Evolutionary conservation across 2,113 vertebrate species (phyloP).

Genomic region (Xenopus laevis): DNA sequence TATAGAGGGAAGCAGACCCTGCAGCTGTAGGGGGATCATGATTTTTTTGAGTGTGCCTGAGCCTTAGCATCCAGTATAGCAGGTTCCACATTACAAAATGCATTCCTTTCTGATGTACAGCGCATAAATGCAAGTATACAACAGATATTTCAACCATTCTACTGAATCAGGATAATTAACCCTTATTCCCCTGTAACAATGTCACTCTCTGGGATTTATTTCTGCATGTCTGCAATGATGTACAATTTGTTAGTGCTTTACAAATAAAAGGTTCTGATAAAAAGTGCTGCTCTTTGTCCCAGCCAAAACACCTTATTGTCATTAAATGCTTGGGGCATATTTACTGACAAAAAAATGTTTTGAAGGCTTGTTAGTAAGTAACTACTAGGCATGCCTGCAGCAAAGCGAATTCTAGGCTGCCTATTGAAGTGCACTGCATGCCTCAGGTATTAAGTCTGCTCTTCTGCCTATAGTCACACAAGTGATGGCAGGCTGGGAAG

Average conservation of each 20-base stretch:
- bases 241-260: neutral
- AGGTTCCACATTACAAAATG: too few relatives aligned
- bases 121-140: too few relatives aligned
- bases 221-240: neutral
- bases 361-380: constrained; percentile 1
- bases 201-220: neutral
- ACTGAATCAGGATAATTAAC: neutral
- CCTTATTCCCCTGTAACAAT: neutral
- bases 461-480: neutral
- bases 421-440: neutral
- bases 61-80: too few relatives aligned
- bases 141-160: too few relatives aligned
- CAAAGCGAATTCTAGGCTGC: neutral
- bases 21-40: too few relatives aligned
- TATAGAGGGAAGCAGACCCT: too few relatives aligned
- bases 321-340: neutral
- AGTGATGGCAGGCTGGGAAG: neutral
- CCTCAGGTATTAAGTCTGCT: constrained; percentile 1
- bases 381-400: constrained; percentile 1
- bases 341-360: constrained; percentile 1
- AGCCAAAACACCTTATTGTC: neutral
- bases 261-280: neutral
- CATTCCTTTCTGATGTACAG: too few relatives aligned
- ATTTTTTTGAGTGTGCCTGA: too few relatives aligned
- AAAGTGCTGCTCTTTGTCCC: neutral